Conservation (phyloP, 2,113 vertebrate species). For the Tyto alba region DNA sequence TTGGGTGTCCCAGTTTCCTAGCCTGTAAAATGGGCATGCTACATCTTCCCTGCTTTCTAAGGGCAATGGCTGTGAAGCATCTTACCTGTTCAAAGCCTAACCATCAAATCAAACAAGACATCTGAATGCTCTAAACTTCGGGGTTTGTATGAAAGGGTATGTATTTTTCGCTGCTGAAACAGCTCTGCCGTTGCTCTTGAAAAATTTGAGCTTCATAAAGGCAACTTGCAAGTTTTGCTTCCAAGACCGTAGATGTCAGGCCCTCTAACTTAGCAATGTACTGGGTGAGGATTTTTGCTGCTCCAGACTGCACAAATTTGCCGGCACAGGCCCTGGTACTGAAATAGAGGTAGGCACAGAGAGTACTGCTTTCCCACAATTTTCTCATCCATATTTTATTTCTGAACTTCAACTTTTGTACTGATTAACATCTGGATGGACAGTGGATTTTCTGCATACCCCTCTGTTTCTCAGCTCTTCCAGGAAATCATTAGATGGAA, state of each 20-base stretch:
- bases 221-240: background rate
- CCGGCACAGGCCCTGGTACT: background rate
- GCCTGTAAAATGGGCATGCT: background rate
- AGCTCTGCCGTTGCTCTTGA: background rate
- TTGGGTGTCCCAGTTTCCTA: conserved; percentile 1
- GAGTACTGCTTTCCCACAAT: background rate
- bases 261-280: background rate
- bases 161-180: background rate
- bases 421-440: background rate
- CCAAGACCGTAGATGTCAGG: background rate
- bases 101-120: background rate
- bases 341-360: background rate
- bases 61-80: background rate
- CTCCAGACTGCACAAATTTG: background rate
- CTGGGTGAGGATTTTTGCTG: background rate
- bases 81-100: background rate
- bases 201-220: background rate
- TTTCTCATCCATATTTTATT: background rate
- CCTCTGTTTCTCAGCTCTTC: background rate
- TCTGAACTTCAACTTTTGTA: background rate
- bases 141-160: background rate
- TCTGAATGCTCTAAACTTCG: background rate
- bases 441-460: background rate
- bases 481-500: background rate
- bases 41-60: background rate